Conservation (phyloP, 2,113 vertebrate genomes). For the Odobenus rosmarus region DNA sequence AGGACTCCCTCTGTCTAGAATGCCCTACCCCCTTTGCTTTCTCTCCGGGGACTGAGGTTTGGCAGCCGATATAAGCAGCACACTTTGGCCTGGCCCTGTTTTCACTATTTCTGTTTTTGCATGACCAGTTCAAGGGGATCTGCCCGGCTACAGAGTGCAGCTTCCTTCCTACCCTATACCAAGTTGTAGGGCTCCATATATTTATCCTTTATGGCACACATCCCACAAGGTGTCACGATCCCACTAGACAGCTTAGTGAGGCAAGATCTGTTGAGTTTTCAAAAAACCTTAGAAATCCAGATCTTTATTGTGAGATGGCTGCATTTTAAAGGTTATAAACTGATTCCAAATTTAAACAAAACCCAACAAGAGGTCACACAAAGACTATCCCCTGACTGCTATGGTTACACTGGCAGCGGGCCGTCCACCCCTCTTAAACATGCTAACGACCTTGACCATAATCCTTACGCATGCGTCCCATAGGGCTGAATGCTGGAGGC, state of each 20-base stretch:
- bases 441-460: background rate
- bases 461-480: rapidly evolving
- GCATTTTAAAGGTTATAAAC: background rate
- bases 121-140: background rate
- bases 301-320: background rate
- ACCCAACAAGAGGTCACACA: background rate
- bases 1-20: background rate
- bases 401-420: background rate
- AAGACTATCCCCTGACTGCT: background rate
- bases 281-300: background rate
- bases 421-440: background rate
- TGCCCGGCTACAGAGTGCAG: background rate
- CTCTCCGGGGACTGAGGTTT: background rate
- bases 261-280: background rate
- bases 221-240: background rate
- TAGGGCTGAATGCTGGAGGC: background rate
- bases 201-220: background rate
- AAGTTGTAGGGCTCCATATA: background rate
- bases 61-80: background rate
- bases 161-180: background rate
- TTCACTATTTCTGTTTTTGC: background rate
- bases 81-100: background rate
- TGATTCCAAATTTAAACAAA: background rate
- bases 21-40: background rate
- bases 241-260: background rate